Base-by-base conservation (phyloP, 2,888 invertebrate genomes). In the Julus scanicus region DNA sequence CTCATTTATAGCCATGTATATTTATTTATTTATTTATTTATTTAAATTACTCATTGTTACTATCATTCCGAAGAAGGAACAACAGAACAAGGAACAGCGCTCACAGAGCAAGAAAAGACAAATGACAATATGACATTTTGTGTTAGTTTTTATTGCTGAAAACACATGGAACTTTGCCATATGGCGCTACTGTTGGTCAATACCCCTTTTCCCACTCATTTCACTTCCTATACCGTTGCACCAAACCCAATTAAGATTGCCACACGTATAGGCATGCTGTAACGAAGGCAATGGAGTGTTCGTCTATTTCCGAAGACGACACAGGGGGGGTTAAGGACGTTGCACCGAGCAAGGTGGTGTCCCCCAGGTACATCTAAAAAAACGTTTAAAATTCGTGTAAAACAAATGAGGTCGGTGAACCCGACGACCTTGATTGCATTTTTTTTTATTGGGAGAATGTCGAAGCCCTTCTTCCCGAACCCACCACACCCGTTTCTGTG, bases 391-490 rank as follows among this genome's bases (percentile, higher is more conserved):
- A 20, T 71, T 20, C 63, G 63, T 71, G 63, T 71, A 71, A 71
- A 71, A 71, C 63, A 71, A 71, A 71, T 71, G 63, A 71, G 63
- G 63, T 71, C 63, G 63, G 63, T 71, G 63, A 71, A 71, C 63
- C 63, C 63, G 63, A 71, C 63, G 63, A 71, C 63, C 63, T 71
- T 71, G 63, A 71, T 71, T 71, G 63, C 63, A 29, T 44, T 44
- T 44, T 71, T 63, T 71, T 29, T 71, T 71, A 71, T 71, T 71
- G 63, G 63, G 17, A n/a, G 63, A 71, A 71, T 71, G 63, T 71
- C 63, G 63, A 29, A 71, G 63, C 63, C 63, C 63, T 71, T 71
- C 20, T 71, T 29, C 63, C 4, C 20, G 20, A 71, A 4, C 63
- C 63, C 20, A 20, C 63, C 63, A 71, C 63, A 71, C 63, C 63